phyloP scores from a whole-genome alignment of 2,888 invertebrate genomes.

The Tinea semifulvella region DNA sequence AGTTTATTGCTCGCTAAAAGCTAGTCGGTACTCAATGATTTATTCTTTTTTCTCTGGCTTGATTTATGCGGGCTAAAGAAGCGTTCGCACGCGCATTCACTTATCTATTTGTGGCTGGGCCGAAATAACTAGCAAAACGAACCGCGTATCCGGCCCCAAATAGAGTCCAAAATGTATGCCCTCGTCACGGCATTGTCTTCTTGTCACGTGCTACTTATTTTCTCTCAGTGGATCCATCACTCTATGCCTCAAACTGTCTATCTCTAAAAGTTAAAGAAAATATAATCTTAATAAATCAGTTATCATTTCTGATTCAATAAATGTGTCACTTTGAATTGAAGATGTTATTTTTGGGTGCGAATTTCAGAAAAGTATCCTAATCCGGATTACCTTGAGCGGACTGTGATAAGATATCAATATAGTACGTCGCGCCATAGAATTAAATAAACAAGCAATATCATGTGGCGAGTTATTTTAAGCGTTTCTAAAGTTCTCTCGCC shows the following conservation, averaged over 20 bases:
- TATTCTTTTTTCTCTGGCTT: slow-evolving; percentile 35
- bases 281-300: slow-evolving; percentile 2
- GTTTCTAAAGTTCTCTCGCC: neutral
- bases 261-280: neutral
- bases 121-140: slow-evolving; percentile 48
- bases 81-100: slow-evolving; percentile 33
- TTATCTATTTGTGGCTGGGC: slow-evolving; percentile 45
- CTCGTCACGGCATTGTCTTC: slow-evolving; percentile 10
- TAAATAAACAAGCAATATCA: slow-evolving; percentile 5
- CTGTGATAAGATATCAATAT: slow-evolving; percentile 9
- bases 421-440: slow-evolving; percentile 1
- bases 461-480: slow-evolving; percentile 3
- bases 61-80: slow-evolving; percentile 41
- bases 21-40: slow-evolving; percentile 31
- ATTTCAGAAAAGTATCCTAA: slow-evolving; percentile 6
- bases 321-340: slow-evolving; percentile 1
- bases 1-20: slow-evolving; percentile 32
- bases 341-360: slow-evolving; percentile 7
- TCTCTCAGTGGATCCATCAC: neutral
- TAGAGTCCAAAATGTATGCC: slow-evolving; percentile 3
- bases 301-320: neutral
- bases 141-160: slow-evolving; percentile 41
- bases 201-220: neutral
- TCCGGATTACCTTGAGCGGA: slow-evolving; percentile 9
- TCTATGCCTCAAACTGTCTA: no score